These are phyloP conservation scores for Lepisosteus osseus DNA, from an alignment of 2,113 vertebrate genomes.

Conservation along the genomic window DNA sequence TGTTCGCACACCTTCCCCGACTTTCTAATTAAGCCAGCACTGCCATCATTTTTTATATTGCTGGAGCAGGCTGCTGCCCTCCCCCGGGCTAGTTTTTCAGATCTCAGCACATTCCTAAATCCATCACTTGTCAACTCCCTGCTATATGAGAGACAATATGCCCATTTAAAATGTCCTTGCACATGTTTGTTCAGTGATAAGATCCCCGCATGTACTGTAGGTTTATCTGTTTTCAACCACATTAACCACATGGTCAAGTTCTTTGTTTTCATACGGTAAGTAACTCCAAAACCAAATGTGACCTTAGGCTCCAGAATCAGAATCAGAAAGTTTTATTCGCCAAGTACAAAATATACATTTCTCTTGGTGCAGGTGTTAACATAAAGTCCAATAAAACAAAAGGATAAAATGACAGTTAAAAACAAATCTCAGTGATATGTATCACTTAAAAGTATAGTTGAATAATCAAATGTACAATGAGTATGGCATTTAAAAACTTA, in stretches of 20 bases:
- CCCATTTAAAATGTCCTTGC: conserved; percentile 46
- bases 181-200: not conserved
- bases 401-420: too few relatives aligned
- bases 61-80: conserved; percentile 68
- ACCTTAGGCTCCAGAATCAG: too few relatives aligned
- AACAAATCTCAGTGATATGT: too few relatives aligned
- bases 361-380: too few relatives aligned
- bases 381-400: too few relatives aligned
- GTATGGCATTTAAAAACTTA: too few relatives aligned
- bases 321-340: too few relatives aligned
- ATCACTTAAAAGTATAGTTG: too few relatives aligned
- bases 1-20: conserved; percentile 39
- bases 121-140: conserved; percentile 76
- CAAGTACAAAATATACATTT: too few relatives aligned
- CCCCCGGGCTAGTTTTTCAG: conserved; percentile 48
- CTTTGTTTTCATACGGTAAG: too few relatives aligned
- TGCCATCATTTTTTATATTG: conserved; percentile 43
- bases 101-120: conserved; percentile 80
- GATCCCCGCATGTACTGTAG: not conserved
- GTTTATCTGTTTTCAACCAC: not conserved
- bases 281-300: too few relatives aligned
- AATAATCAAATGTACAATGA: too few relatives aligned
- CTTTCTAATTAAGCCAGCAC: conserved; percentile 61
- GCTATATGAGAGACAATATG: conserved; percentile 54
- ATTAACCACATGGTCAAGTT: not conserved